Evolutionary conservation across 23 tunicate species (phyloP).

Genomic region (Trididemnum nubilum): DNA sequence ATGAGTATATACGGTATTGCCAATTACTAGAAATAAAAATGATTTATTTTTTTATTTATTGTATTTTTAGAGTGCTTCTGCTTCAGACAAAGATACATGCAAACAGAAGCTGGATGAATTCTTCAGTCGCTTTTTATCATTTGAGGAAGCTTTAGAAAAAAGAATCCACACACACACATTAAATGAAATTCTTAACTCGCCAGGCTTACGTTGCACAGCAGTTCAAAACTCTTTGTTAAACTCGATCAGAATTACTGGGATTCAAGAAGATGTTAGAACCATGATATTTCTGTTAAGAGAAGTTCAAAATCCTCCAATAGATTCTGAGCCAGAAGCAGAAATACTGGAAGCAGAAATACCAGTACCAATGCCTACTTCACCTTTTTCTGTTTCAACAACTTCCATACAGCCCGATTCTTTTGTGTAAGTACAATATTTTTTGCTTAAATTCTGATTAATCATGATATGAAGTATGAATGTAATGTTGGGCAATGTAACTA

Average conservation of each 20-base stretch:
- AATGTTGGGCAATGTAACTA: no score
- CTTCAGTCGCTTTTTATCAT: background rate
- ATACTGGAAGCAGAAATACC: no score
- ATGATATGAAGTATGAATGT: no score
- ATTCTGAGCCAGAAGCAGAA: background rate
- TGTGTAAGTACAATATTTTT: no score
- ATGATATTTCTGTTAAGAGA: background rate
- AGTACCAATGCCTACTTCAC: no score
- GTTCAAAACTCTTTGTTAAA: background rate
- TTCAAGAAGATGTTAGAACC: background rate
- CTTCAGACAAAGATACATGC: background rate
- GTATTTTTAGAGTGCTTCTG: background rate
- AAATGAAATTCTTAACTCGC: background rate
- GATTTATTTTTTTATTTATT: background rate
- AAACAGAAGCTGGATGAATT: constrained; percentile 27
- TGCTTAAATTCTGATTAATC: no score
- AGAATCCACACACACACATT: background rate
- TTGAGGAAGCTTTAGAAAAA: constrained; percentile 19
- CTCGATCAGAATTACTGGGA: constrained; percentile 10
- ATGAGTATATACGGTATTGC: no score
- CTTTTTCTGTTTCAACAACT: no score
- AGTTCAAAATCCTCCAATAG: background rate
- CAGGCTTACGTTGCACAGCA: background rate
- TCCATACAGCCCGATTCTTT: no score
- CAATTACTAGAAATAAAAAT: no score